phyloP scores from a whole-genome alignment of 2,113 vertebrate genomes.

The Excalfactoria chinensis region DNA sequence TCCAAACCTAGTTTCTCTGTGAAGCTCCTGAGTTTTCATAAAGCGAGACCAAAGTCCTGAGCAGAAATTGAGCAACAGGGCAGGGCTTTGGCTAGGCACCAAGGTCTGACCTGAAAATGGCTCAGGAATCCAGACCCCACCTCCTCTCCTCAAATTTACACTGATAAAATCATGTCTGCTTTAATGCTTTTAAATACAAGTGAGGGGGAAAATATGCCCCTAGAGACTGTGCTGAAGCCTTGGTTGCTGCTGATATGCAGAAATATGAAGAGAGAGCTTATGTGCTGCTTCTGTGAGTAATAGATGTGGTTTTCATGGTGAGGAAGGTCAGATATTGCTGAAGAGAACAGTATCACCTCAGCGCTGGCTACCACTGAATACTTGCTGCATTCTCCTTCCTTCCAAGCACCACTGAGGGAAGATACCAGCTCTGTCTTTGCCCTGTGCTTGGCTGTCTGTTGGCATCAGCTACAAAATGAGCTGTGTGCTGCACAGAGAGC shows the following conservation, averaged over 20 bases:
- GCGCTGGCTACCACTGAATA: neutral
- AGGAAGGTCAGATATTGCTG: neutral
- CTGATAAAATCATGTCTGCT: neutral
- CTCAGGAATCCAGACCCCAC: neutral
- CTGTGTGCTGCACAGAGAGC: neutral
- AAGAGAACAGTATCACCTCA: neutral
- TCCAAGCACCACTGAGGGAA: neutral
- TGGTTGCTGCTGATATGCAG: neutral
- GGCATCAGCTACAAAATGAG: neutral
- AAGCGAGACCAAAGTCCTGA: neutral
- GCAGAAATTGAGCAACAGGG: neutral
- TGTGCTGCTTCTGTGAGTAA: neutral
- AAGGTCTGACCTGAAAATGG: neutral
- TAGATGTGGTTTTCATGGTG: neutral
- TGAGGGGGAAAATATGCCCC: neutral
- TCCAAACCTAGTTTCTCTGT: neutral
- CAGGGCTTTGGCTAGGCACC: neutral
- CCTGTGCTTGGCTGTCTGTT: neutral
- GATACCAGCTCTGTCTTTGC: neutral
- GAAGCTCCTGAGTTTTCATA: neutral
- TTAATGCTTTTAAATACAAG: neutral
- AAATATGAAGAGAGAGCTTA: neutral
- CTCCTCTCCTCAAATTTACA: neutral
- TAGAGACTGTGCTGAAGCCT: neutral
- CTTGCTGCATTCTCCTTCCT: neutral